Base-by-base conservation (phyloP, 2,888 invertebrate species). In the Cephus pulcher region DNA sequence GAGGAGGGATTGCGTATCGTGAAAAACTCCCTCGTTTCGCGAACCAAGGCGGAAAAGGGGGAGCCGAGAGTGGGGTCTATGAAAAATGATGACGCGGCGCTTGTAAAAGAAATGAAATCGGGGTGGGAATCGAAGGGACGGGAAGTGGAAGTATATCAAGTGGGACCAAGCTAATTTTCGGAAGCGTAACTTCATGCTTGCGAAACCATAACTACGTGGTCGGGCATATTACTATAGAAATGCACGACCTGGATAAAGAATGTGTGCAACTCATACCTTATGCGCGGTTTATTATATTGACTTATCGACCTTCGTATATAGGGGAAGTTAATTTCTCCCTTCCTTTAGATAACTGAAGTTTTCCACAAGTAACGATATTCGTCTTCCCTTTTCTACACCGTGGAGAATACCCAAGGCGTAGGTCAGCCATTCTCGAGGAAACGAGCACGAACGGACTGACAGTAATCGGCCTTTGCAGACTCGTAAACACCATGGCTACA, bases 61-160 rank as follows among this genome's bases (percentile, higher is more conserved):
- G 71, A 78, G 56, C n/a, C 15, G 79, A 35, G 76, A 69, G 30
- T n/a, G 71, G 73, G 73, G 34, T 82, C 89, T 88, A 90, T 91
- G 91, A 91, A 91, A 91, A 91, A 91, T 90, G 91, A 90, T 90
- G 90, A 91, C 90, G 90, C 86, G 87, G 89, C 88, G 85, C 83
- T 88, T 88, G 88, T 86, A 88, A 89, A 88, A 88, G 88, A 88
- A 90, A 91, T 90, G 88, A 89, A 91, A 90, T 90, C 89, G 90
- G 89, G 78, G 78, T 78, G 75, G 87, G 71, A 71, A 71, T 71
- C 76, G 78, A 76, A 83, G 78, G 76, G 77, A 80, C 78, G 77
- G 75, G 34, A 71, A 71, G 71, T 71, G 71, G 71, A 71, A 71
- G 71, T 71, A 71, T 71, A 71, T 71, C 32, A 34, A 71, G n/a